Percentiles rank a stretch among this genome's conserved stretches.
Evolutionary conservation across 2,888 invertebrate genomes (phyloP).

Genomic region (Chymomyza procnemis): DNA sequence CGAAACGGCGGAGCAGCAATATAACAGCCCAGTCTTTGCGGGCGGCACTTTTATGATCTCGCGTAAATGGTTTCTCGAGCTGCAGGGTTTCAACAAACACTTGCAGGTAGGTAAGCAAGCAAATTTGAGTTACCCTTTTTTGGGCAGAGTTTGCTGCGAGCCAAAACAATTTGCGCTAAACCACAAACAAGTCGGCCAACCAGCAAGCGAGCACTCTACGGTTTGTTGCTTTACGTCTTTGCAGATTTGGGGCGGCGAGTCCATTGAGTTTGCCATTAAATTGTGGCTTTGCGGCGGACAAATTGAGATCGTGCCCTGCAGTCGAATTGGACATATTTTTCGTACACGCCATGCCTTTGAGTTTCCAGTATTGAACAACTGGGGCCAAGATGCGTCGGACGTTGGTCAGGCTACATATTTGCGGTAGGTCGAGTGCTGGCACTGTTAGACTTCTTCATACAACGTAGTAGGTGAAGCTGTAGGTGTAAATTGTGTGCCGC

Average conservation of each 20-base stretch:
- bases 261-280: slow-evolving; percentile 78
- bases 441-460: background rate
- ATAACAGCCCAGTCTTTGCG: slow-evolving; percentile 74
- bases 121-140: background rate
- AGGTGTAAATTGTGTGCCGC: slow-evolving; percentile 53
- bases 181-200: slow-evolving; percentile 1
- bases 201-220: background rate
- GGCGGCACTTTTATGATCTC: slow-evolving; percentile 78
- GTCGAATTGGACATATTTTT: slow-evolving; percentile 78
- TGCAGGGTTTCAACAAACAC: slow-evolving; percentile 76
- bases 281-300: slow-evolving; percentile 79
- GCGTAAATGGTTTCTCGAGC: slow-evolving; percentile 76
- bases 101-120: slow-evolving; percentile 65
- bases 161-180: background rate
- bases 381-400: slow-evolving; percentile 43
- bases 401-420: slow-evolving; percentile 70
- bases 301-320: slow-evolving; percentile 79
- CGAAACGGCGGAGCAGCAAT: slow-evolving; percentile 39
- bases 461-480: slow-evolving; percentile 8
- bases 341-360: slow-evolving; percentile 73
- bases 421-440: slow-evolving; percentile 64
- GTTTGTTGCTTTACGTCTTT: slow-evolving; percentile 2
- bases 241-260: slow-evolving; percentile 78
- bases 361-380: slow-evolving; percentile 58
- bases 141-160: background rate